A percentile compares a stretch with the other conserved stretches of the same genome.
Evolutionary conservation across 2,797 vertebrate genomes (phyloP).

Genomic region (Semaprochilodus insignis): DNA sequence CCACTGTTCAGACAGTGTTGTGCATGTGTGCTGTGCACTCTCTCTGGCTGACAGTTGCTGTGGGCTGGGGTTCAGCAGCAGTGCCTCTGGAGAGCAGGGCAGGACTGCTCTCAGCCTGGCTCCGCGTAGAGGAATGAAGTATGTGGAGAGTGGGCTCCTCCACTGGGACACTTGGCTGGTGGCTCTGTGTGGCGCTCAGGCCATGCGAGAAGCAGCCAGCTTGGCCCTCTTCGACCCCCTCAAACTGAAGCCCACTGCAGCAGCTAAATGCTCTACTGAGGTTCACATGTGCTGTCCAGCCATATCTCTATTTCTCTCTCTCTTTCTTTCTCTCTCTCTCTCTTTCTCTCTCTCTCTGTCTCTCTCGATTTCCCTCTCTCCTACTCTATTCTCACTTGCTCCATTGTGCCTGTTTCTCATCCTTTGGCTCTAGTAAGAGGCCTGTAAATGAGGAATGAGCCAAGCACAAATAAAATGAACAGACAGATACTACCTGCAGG

Average conservation of each 20-base stretch:
- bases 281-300: slow-evolving; percentile 48
- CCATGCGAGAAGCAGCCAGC: slow-evolving; percentile 73
- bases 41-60: slow-evolving; percentile 74
- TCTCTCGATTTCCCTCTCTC: not conserved
- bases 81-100: slow-evolving; percentile 51
- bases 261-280: slow-evolving; percentile 62
- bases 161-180: slow-evolving; percentile 61
- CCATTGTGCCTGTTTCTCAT: slow-evolving; percentile 41
- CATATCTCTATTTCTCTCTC: slow-evolving; percentile 30
- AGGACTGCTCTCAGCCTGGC: slow-evolving; percentile 46
- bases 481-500: not conserved
- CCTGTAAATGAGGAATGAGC: not conserved
- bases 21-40: slow-evolving; percentile 43
- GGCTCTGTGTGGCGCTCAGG: slow-evolving; percentile 62
- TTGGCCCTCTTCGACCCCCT: slow-evolving; percentile 74
- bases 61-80: slow-evolving; percentile 63
- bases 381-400: slow-evolving; percentile 9
- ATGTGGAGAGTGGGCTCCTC: slow-evolving; percentile 39
- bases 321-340: not conserved
- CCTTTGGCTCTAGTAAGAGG: slow-evolving; percentile 27
- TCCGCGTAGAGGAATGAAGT: slow-evolving; percentile 39
- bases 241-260: slow-evolving; percentile 75
- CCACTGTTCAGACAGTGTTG: slow-evolving; percentile 68
- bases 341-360: slow-evolving; percentile 22
- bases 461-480: not conserved